A percentile compares a stretch with the other conserved stretches of the same genome.
Conservation (phyloP, 2,888 invertebrate species). For the Pharmacophagus antenor region DNA sequence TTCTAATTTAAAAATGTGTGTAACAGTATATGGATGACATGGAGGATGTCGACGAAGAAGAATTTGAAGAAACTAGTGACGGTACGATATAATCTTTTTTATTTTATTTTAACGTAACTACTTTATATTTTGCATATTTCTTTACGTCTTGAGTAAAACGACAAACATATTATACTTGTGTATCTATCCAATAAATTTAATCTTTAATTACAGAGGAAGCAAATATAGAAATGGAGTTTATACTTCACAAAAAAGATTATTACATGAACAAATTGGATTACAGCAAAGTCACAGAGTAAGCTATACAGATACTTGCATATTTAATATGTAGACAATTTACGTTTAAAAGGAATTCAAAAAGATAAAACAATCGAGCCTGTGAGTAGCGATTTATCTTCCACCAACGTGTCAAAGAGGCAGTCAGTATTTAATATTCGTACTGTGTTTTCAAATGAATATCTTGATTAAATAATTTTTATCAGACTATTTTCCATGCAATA, state of each 20-base stretch:
- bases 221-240: constrained; percentile 87
- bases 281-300: constrained; percentile 87
- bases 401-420: too few species aligned
- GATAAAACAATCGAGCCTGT: too few species aligned
- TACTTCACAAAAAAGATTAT: constrained; percentile 92
- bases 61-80: constrained; percentile 71
- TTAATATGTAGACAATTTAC: too few species aligned
- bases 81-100: constrained; percentile 47
- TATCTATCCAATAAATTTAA: not conserved
- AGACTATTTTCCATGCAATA: too few species aligned
- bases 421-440: too few species aligned
- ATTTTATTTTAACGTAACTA: not conserved
- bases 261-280: constrained; percentile 94
- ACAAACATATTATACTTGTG: not conserved
- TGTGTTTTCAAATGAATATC: too few species aligned
- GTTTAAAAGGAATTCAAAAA: too few species aligned
- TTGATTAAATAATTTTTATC: too few species aligned
- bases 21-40: constrained; percentile 57
- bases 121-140: too few species aligned
- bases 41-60: constrained; percentile 50
- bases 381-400: too few species aligned
- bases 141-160: too few species aligned
- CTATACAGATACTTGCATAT: constrained; percentile 30
- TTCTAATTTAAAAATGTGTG: not conserved
- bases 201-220: constrained; percentile 68